Conservation (phyloP, 1,140 invertebrate species). For the Heterodera schachtii region DNA sequence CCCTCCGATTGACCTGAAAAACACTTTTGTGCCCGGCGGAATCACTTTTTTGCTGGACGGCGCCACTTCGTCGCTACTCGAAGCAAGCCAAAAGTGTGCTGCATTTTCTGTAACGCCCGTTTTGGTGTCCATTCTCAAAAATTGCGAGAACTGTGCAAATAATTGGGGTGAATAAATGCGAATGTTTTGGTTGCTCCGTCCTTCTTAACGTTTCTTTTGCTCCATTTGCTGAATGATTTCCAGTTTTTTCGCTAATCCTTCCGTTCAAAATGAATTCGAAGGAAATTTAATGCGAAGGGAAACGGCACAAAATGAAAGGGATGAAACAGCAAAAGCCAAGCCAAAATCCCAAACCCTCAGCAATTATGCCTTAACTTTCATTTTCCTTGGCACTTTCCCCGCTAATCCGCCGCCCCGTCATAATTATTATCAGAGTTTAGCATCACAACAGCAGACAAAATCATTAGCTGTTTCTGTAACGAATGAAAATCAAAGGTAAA, state of each 20-base stretch:
- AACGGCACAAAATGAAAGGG: too few relatives aligned
- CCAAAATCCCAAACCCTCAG: not conserved
- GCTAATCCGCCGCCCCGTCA: not conserved
- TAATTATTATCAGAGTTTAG: too few relatives aligned
- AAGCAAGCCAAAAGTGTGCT: not conserved
- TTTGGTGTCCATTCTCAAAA: not conserved
- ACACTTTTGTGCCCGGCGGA: not conserved
- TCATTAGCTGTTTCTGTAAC: too few relatives aligned
- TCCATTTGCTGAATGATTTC: not conserved
- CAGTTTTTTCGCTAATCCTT: not conserved
- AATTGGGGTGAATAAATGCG: not conserved
- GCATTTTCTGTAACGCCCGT: not conserved
- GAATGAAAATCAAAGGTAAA: not conserved
- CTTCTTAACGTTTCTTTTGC: not conserved
- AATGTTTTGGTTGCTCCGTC: not conserved
- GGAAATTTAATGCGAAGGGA: not conserved
- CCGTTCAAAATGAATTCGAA: not conserved
- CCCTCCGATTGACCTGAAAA: not conserved
- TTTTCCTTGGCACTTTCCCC: not conserved
- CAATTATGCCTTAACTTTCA: not conserved
- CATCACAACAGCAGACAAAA: not conserved
- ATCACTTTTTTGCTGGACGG: not conserved
- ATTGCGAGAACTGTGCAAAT: too few relatives aligned
- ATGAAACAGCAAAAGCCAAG: not conserved
- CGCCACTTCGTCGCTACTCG: not conserved